Evolutionary conservation across 1,140 invertebrate species (phyloP), one percentile per base, ranked within the genome.

Genomic region (Ooceraea biroi): DNA sequence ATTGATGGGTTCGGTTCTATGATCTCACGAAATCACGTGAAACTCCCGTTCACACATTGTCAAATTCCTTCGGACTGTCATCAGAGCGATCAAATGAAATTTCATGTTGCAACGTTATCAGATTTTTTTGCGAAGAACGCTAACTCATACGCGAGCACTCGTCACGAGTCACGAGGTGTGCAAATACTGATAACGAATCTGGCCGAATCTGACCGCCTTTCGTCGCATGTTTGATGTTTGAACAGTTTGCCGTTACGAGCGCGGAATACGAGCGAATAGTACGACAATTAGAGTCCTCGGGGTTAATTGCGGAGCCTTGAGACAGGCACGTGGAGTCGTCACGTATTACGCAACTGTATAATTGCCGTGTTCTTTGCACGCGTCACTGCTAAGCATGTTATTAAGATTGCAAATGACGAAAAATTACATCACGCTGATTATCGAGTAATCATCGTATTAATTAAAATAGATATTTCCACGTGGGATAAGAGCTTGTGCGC

Each of bases 271-370:
- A 8, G 36, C 36, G 36, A 2, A 22, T 61, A 50, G 11, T 41
- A 41, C 7, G 50, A 55, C 63, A 44, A 44, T 68, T 30, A 36
- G 5, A 19, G 22, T 57, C 63, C 55, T 69, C 17, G 22, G 46
- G 22, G 36, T 85, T 87, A 74, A 87, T 86, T 82, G 65, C 12
- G 50, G 36, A 22, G 25, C 66, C 57, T 86, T 69, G 76, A 69
- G n/a, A 14, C 55, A 19, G 14, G 14, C 50, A 69, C 25, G 76
- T 58, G 22, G 50, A 78, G 14, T n/a, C n/a, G 11, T 68, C 19
- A 55, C n/a, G n/a, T 22, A 55, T 19, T 19, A 19, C n/a, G n/a
- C 52, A 19, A 60, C 41, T 46, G 17, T 14, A 25, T 74, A 74
- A 60, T 74, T 27, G 36, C 5, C 19, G n/a, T 17, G 12, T 50